Base-by-base conservation (phyloP, 2,888 invertebrate genomes). In the Cynaeus angustus region DNA sequence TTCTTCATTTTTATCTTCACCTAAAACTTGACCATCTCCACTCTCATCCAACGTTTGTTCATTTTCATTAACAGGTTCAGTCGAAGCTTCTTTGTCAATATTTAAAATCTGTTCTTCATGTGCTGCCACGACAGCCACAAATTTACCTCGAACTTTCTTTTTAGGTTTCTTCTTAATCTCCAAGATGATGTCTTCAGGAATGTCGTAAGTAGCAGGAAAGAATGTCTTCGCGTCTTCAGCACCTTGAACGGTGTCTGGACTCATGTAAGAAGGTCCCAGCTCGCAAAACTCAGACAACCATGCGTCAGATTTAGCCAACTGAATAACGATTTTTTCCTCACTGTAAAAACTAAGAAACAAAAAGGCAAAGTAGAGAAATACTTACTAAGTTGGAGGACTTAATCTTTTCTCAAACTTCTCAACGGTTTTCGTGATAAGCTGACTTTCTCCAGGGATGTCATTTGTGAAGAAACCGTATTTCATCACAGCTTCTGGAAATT, bases 391-490 rank as follows among this genome's bases (percentile, higher is more conserved):
- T 46, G 88, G 86, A 68, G 88, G 87, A 45, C 86, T 86, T 0
- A 81, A 80, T 64, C 88, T 86, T 43, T 79, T 81, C 53, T 90
- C 89, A 78, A 91, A 93, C 78, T 90, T 87, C 0, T 88, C 87
- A 0, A 88, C 82, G 0, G 87, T 89, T 80, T 91, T 92, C 62
- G 90, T 89, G 12, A 94, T 86, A 28, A 92, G 83, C 72, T 85
- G 84, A 0, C 93, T 91, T 8, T 88, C 86, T 0, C 85, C 84
- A 0, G 91, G 86, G 64, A 87, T 87, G 46, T 89, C 88, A 72
- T 87, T 89, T 0, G 90, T 89, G 78, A 92, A 94, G 84, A 91
- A 92, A 0, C 93, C 94, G 78, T 90, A 90, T 45, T 88, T 85
- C 43, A 92, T 86, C 1, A 94, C 83, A 4, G 90, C 87, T 0